phyloP scores from a whole-genome alignment of 1,140 invertebrate species.

The Penaeus indicus region DNA sequence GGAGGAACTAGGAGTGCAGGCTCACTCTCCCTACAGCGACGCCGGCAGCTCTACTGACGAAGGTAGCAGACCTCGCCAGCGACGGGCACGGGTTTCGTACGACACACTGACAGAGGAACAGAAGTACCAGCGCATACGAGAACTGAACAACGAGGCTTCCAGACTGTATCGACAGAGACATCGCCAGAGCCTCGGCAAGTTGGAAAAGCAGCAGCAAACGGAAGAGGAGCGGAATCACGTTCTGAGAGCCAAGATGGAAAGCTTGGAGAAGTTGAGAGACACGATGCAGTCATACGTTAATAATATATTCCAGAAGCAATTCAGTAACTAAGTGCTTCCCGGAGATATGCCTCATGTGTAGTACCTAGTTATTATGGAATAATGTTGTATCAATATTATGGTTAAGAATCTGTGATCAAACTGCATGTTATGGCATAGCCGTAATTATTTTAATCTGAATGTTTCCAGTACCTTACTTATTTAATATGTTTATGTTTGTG shows the following conservation, averaged over 20 bases:
- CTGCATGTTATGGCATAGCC: no score
- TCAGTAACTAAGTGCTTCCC: no score
- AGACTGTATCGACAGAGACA: constrained; percentile 31
- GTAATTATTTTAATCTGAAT: no score
- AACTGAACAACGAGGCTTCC: constrained; percentile 50
- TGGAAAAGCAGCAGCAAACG: not conserved
- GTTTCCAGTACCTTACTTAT: no score
- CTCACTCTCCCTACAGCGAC: not conserved
- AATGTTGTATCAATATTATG: no score
- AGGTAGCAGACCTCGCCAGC: constrained; percentile 7
- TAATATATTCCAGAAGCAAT: no score
- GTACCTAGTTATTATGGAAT: no score
- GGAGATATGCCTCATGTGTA: no score
- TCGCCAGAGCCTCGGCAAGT: not conserved
- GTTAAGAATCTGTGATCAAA: no score
- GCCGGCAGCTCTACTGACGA: not conserved
- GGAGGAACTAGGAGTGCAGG: not conserved
- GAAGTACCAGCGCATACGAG: constrained; percentile 41
- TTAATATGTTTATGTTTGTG: no score
- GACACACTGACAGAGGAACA: constrained; percentile 44
- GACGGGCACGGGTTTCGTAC: constrained; percentile 38
- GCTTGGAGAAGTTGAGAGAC: constrained; percentile 10
- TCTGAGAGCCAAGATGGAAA: not conserved
- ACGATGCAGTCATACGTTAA: not conserved
- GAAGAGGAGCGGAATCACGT: constrained; percentile 4